phyloP scores from a whole-genome alignment of 1,140 invertebrate species.

The Globodera ellingtonae region DNA sequence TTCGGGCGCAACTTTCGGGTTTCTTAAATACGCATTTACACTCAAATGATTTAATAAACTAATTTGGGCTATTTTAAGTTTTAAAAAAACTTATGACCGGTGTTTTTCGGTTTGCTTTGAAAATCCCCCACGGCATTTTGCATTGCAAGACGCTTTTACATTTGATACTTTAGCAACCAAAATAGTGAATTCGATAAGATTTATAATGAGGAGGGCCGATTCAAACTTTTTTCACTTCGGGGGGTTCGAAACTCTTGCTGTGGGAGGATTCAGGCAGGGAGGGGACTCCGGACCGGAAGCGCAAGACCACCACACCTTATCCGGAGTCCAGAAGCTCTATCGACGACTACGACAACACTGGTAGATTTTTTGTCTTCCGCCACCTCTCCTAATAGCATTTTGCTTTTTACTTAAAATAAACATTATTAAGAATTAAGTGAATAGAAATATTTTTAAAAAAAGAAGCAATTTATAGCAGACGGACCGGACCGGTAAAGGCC shows the following conservation, averaged over 20 bases:
- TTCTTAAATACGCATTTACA: conserved; percentile 12
- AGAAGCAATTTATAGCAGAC: background rate
- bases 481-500: too few species aligned
- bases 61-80: background rate
- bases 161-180: too few species aligned
- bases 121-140: too few species aligned
- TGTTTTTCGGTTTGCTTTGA: too few species aligned
- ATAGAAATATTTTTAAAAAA: background rate
- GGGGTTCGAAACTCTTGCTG: background rate
- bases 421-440: background rate
- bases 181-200: too few species aligned
- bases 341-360: background rate
- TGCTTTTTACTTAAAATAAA: background rate
- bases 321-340: background rate
- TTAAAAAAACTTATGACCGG: background rate
- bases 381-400: background rate
- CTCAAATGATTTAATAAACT: too few species aligned
- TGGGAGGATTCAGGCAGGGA: background rate
- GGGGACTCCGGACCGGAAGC: background rate
- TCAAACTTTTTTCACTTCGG: too few species aligned
- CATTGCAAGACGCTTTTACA: too few species aligned
- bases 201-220: too few species aligned
- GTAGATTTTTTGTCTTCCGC: background rate
- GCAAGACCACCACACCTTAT: background rate
- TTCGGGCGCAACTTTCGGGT: conserved; percentile 40